These are phyloP conservation scores for Gonatopus flavifemur DNA, from an alignment of 1,140 invertebrate species.

Conservation along the genomic window DNA sequence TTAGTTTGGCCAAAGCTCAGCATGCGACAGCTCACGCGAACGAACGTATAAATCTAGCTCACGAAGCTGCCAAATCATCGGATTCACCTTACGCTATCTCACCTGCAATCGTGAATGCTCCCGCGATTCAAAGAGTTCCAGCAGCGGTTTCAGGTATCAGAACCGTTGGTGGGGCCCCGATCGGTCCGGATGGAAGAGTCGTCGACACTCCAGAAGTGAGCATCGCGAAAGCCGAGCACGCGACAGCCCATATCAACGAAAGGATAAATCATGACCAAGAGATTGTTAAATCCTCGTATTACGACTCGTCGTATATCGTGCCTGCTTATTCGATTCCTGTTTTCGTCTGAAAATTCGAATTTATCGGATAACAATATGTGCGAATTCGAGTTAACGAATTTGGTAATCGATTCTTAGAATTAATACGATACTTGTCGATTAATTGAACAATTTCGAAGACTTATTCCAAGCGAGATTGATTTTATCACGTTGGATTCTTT, in stretches of 20 bases:
- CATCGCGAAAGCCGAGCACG: conserved; percentile 43
- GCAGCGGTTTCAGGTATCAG: conserved; percentile 11
- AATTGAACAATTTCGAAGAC: no score
- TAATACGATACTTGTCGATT: no score
- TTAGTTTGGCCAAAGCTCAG: conserved; percentile 60
- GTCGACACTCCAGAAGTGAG: conserved; percentile 44
- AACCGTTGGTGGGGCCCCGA: conserved; percentile 25
- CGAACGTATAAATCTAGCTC: conserved; percentile 45
- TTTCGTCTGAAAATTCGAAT: no score
- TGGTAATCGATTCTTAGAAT: no score
- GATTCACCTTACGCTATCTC: no score
- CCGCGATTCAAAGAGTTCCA: not conserved
- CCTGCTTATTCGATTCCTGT: conserved; percentile 13
- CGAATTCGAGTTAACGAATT: no score
- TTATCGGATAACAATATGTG: no score
- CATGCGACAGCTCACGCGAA: conserved; percentile 60
- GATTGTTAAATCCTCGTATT: conserved; percentile 16
- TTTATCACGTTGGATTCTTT: no score
- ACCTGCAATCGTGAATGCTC: conserved; percentile 10
- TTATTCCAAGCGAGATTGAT: no score
- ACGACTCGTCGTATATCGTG: conserved; percentile 16
- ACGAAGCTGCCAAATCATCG: conserved; percentile 37
- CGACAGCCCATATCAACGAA: conserved; percentile 46
- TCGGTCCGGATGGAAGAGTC: conserved; percentile 36
- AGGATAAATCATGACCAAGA: conserved; percentile 42